A percentile compares a stretch with the other conserved stretches of the same genome.
Evolutionary conservation across 2,797 vertebrate genomes (phyloP).

Genomic region (Notolabrus celidotus): DNA sequence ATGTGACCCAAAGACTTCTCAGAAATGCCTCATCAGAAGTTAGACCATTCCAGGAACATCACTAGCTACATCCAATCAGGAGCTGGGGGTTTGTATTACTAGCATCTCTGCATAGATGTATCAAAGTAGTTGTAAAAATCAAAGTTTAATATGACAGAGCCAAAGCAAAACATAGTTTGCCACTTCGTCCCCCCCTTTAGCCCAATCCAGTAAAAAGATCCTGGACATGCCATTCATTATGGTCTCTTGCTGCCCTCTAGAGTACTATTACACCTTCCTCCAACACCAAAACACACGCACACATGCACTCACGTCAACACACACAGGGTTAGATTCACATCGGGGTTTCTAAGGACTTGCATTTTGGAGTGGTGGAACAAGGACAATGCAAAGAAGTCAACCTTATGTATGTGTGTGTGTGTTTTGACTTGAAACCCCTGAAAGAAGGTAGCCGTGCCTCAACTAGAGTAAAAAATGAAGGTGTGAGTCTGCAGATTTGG

Average conservation of each 20-base stretch:
- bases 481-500: not conserved
- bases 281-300: constrained; percentile 11
- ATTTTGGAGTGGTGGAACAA: constrained; percentile 29
- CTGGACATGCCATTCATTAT: constrained; percentile 25
- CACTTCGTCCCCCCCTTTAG: not conserved
- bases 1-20: not conserved
- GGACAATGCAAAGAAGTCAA: constrained; percentile 65
- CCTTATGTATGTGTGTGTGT: too few species aligned
- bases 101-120: not conserved
- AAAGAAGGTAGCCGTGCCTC: too few species aligned
- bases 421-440: constrained; percentile 39
- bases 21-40: not conserved
- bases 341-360: not conserved
- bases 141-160: constrained; percentile 7
- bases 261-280: constrained; percentile 57
- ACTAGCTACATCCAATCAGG: not conserved
- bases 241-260: constrained; percentile 84
- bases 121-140: not conserved
- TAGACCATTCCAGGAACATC: not conserved
- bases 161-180: constrained; percentile 14
- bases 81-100: not conserved
- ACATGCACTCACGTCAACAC: not conserved
- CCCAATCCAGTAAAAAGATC: constrained; percentile 7
- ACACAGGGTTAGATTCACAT: constrained; percentile 6
- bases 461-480: not conserved